Percentiles rank a stretch among this genome's conserved stretches.
Evolutionary conservation across 1,140 invertebrate genomes (phyloP).

Genomic region (Argopecten irradians): DNA sequence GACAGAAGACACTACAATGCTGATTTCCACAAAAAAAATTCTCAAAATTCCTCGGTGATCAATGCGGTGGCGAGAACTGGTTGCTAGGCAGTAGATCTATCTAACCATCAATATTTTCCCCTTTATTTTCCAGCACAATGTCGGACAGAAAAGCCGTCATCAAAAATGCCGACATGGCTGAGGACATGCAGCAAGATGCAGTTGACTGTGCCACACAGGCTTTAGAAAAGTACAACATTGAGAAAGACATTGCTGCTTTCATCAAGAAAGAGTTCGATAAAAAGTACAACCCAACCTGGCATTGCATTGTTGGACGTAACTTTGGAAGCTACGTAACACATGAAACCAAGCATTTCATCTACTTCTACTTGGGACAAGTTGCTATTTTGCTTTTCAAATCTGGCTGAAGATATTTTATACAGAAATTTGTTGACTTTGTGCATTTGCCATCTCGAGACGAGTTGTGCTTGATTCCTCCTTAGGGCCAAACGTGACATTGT

Average conservation of each 20-base stretch:
- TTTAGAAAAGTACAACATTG: conserved; percentile 99
- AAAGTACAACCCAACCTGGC: conserved; percentile 99
- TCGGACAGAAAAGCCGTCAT: conserved; percentile 99
- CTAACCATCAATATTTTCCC: no score
- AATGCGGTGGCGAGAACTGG: no score
- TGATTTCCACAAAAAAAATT: no score
- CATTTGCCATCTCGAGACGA: no score
- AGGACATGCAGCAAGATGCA: conserved; percentile 99
- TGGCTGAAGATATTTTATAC: conserved; percentile 47
- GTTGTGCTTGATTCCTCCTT: no score
- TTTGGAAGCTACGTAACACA: conserved; percentile 97
- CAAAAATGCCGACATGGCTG: conserved; percentile 99
- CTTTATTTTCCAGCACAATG: conserved; percentile 80
- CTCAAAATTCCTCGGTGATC: no score
- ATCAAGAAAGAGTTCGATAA: conserved; percentile 99
- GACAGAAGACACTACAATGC: no score
- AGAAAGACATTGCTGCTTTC: conserved; percentile 98
- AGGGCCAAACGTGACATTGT: no score
- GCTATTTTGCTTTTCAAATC: conserved; percentile 66
- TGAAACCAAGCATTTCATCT: conserved; percentile 98
- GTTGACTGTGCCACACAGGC: conserved; percentile 99
- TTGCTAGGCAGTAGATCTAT: no score
- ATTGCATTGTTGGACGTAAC: conserved; percentile 95
- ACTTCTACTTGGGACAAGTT: conserved; percentile 76
- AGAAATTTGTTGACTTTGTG: background rate